Evolutionary conservation across 2,797 vertebrate species (phyloP), one percentile per base, ranked within the genome.

Genomic region (Streptopelia turtur): DNA sequence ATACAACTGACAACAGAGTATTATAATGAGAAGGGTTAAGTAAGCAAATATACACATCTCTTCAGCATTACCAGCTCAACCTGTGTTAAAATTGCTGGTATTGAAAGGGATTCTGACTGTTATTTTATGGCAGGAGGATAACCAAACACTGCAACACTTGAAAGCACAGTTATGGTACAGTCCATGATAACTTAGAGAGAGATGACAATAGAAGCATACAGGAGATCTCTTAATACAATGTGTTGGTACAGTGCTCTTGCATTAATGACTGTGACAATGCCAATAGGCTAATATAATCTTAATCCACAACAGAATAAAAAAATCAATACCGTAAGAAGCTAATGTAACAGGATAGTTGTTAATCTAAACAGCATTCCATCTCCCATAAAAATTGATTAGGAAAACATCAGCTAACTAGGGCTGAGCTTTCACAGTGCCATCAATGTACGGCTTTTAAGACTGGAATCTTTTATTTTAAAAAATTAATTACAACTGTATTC

Each of bases 81-180:
- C 8, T 64, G 0, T 43, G 68, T 49, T 68, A 63, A 79, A 85
- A 52, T 56, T 49, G 23, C 6, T 87, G 33, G 31, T n/a, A 74
- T 78, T 92, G 88, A 75, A 88, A 95, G 12, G 45, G 17, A 95
- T 83, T 72, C 52, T 91, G 53, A 57, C 4, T 57, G 56, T 89
- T 77, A 74, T 21, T 64, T 70, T 60, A 59, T 37, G 57, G 28
- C 41, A 91, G 70, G 31, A 94, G 28, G 41, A 55, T 86, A 93
- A 92, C 12, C 12, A 70, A 69, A 76, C 49, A n/a, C 2, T 7
- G 10, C 13, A 69, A 52, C 37, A 55, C 37, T 49, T 66, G 41
- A 75, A 96, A 91, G 89, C 35, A 50, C 0, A 43, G 41, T 83
- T 94, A 86, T 60, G 87, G 93, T 85, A 70, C 15, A 83, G 41